A percentile compares a stretch with the other conserved stretches of the same genome.
Evolutionary conservation across 30 jellyfish, hydroid and myxozoan species (phyloP).

Genomic region (Aurelia coerulea): DNA sequence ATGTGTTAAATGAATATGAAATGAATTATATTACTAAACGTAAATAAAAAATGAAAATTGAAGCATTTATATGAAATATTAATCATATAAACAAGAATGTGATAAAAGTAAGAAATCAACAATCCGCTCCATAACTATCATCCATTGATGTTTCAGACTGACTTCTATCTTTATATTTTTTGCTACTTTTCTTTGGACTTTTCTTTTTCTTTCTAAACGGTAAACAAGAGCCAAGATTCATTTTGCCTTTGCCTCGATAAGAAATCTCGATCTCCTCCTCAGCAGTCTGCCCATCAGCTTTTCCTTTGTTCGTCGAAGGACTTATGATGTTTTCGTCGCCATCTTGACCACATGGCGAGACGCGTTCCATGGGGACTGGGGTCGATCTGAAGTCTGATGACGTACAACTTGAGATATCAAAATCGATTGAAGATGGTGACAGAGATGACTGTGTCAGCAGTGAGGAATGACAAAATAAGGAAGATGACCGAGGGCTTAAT

Average conservation of each 20-base stretch:
- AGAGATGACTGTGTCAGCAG: conserved; percentile 67
- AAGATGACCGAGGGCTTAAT: conserved; percentile 67
- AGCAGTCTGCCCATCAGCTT: not conserved
- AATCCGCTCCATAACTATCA: conserved; percentile 50
- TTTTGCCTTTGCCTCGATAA: conserved; percentile 50
- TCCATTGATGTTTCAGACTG: not conserved
- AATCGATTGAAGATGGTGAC: conserved; percentile 71
- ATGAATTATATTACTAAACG: too few relatives aligned
- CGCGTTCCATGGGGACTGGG: conserved; percentile 63
- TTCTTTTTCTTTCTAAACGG: conserved; percentile 67
- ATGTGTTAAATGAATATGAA: too few relatives aligned
- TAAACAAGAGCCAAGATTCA: conserved; percentile 40
- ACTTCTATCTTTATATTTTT: not conserved
- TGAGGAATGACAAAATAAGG: conserved; percentile 70
- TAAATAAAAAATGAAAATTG: too few relatives aligned
- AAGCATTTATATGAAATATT: too few relatives aligned
- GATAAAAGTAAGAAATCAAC: not conserved
- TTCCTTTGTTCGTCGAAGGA: conserved; percentile 43
- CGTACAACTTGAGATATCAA: conserved; percentile 61
- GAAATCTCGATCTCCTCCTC: conserved; percentile 25
- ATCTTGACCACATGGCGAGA: conserved; percentile 85
- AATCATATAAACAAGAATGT: too few relatives aligned
- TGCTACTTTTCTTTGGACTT: conserved; percentile 7
- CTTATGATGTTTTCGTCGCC: conserved; percentile 54
- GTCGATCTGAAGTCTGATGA: conserved; percentile 65